These are phyloP conservation scores for Ibycter americanus DNA, from an alignment of 2,797 vertebrate genomes.

Conservation along the genomic window DNA sequence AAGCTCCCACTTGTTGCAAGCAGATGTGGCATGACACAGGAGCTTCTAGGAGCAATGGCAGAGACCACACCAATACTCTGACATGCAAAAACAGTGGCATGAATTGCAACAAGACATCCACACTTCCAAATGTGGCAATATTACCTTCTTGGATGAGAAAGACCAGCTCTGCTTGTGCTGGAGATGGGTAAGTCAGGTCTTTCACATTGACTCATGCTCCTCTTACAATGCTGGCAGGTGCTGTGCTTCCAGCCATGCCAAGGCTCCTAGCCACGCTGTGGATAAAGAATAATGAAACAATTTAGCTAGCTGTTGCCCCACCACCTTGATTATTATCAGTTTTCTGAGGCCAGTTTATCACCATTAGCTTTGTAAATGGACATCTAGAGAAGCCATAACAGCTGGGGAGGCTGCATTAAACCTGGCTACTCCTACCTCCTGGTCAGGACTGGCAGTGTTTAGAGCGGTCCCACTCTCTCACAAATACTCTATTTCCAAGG, in stretches of 20 bases:
- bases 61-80: background rate
- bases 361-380: background rate
- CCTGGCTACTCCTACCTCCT: background rate
- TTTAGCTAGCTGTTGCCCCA: background rate
- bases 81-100: background rate
- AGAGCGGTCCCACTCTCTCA: background rate
- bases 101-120: background rate
- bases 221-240: background rate
- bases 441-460: background rate
- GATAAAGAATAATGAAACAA: background rate
- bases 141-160: background rate
- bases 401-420: background rate
- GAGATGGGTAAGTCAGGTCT: background rate
- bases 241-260: background rate
- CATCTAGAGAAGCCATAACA: background rate
- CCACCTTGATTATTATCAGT: background rate
- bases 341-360: background rate
- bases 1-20: background rate
- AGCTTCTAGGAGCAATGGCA: background rate
- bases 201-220: fast-evolving
- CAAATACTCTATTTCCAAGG: background rate
- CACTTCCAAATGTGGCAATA: background rate
- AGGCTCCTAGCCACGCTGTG: background rate
- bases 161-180: background rate
- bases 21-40: background rate